Conservation (phyloP, 2,888 invertebrate genomes). For the Metellina segmentata region DNA sequence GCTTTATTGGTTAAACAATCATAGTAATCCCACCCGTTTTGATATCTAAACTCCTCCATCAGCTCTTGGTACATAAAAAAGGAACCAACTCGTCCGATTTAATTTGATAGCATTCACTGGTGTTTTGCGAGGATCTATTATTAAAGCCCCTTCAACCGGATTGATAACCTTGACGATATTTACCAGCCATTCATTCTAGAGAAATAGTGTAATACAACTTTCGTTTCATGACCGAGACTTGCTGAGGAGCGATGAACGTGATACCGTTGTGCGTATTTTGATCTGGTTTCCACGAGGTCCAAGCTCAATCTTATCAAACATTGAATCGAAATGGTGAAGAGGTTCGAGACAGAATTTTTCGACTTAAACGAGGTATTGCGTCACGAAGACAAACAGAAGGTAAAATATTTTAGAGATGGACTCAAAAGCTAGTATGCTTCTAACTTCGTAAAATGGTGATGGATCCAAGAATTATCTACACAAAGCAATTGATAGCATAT, state of each 20-base stretch:
- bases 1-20: slow-evolving; percentile 77
- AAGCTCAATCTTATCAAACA: background rate
- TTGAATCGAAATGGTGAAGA: slow-evolving; percentile 8
- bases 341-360: slow-evolving; percentile 27
- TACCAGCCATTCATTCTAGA: too few species aligned
- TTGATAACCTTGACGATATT: background rate
- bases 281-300: background rate
- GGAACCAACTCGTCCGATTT: slow-evolving; percentile 33
- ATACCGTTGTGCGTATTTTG: slow-evolving; percentile 8
- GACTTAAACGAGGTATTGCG: slow-evolving; percentile 22
- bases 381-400: slow-evolving; percentile 5
- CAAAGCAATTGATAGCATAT: too few species aligned
- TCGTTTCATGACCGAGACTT: too few species aligned
- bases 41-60: slow-evolving; percentile 67
- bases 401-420: slow-evolving; percentile 2
- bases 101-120: background rate
- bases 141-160: background rate
- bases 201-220: too few species aligned
- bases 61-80: slow-evolving; percentile 49
- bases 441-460: slow-evolving; percentile 17
- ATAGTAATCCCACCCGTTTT: slow-evolving; percentile 69
- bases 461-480: background rate
- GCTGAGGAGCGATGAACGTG: background rate
- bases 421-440: slow-evolving; percentile 24
- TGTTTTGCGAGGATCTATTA: background rate